Conservation (phyloP, 1,140 invertebrate species). For the Orchestia grillus region DNA sequence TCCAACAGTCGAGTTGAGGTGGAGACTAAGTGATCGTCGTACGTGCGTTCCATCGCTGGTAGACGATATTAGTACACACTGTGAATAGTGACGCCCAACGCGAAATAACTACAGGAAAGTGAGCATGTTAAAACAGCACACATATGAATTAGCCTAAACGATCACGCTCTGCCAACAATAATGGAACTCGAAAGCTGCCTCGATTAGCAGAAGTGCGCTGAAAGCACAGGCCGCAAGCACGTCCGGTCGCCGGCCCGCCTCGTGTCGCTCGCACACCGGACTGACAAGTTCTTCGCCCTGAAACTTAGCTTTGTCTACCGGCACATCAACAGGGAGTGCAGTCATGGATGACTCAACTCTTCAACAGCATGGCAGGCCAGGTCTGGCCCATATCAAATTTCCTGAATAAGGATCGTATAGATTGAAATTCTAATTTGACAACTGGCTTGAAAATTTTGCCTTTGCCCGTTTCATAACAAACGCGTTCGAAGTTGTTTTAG, state of each 20-base stretch:
- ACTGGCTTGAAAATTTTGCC: no score
- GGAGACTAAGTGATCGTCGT: not conserved
- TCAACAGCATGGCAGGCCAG: not conserved
- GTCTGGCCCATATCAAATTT: no score
- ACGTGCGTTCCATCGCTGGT: not conserved
- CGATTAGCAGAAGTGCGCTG: not conserved
- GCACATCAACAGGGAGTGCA: not conserved
- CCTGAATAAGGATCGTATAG: no score
- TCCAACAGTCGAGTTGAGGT: not conserved
- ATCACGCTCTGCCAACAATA: not conserved
- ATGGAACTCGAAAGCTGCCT: not conserved
- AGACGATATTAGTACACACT: not conserved
- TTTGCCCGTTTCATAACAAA: no score
- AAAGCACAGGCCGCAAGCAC: not conserved
- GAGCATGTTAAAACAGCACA: not conserved
- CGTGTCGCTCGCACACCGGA: not conserved
- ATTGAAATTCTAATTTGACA: no score
- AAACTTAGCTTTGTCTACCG: not conserved
- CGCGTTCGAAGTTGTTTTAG: no score
- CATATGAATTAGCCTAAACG: not conserved
- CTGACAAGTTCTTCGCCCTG: not conserved
- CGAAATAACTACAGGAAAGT: not conserved
- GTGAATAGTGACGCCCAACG: not conserved
- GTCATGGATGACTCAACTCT: not conserved
- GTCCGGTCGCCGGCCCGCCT: not conserved